Conservation (phyloP, 2,113 vertebrate genomes). For the Falcunculus frontatus region DNA sequence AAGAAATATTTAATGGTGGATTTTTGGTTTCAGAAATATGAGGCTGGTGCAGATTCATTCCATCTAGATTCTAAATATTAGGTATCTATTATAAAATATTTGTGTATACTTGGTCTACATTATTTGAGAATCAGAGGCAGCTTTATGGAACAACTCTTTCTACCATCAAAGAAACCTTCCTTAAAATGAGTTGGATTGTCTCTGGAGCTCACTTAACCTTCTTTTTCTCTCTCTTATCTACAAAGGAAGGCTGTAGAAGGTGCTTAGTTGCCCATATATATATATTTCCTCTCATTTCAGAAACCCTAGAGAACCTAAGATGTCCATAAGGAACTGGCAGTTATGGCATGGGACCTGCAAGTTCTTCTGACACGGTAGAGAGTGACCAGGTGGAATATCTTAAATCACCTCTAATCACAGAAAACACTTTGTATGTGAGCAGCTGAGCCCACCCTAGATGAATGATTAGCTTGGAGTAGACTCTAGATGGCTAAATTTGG, state of each 20-base stretch:
- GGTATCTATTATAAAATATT: not conserved
- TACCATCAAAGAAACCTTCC: not conserved
- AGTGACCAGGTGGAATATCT: not conserved
- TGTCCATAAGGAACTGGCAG: not conserved
- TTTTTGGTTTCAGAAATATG: not conserved
- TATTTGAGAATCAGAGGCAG: not conserved
- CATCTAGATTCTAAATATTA: not conserved
- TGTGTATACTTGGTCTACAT: not conserved
- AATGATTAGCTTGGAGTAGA: not conserved
- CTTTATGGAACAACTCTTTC: not conserved
- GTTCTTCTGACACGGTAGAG: not conserved
- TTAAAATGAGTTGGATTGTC: not conserved
- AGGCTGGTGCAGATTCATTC: not conserved
- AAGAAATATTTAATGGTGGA: not conserved
- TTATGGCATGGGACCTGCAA: not conserved
- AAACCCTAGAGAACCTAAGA: not conserved
- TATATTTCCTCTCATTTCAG: not conserved
- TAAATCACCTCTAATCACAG: not conserved
- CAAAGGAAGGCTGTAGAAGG: not conserved
- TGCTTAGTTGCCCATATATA: not conserved
- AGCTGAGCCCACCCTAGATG: not conserved
- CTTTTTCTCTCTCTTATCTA: not conserved
- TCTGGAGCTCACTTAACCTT: not conserved
- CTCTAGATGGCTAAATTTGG: not conserved
- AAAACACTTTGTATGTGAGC: not conserved